Conservation (phyloP, 2,888 invertebrate genomes). For the Polyommatus icarus region DNA sequence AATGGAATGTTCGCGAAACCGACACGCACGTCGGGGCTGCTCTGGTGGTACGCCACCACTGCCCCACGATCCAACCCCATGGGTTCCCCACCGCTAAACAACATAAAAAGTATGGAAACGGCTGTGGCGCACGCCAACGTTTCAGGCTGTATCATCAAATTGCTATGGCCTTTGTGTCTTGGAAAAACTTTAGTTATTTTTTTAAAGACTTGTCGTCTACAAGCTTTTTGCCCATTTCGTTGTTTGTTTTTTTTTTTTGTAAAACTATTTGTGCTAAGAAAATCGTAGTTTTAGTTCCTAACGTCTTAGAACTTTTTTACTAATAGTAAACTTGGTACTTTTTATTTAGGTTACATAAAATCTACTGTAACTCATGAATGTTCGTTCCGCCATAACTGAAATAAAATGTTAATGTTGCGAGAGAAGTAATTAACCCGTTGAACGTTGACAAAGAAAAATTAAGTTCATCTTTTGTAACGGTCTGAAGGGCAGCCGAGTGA, state of each 20-base stretch:
- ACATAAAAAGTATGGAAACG: slow-evolving; percentile 44
- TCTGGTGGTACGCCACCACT: slow-evolving; percentile 68
- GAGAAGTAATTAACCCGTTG: slow-evolving; percentile 28
- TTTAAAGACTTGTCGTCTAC: not conserved
- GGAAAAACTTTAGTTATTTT: not conserved
- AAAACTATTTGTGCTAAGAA: too few species aligned
- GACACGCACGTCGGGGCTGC: slow-evolving; percentile 59
- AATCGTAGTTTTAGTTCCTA: not conserved
- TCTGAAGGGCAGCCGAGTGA: slow-evolving; percentile 19
- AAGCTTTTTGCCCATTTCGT: not conserved
- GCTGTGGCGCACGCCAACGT: slow-evolving; percentile 27
- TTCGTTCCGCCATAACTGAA: not conserved
- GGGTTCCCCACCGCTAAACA: slow-evolving; percentile 45
- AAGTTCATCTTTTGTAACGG: slow-evolving; percentile 10
- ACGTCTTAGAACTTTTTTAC: not conserved
- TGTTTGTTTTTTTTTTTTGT: too few species aligned
- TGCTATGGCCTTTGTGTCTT: not conserved
- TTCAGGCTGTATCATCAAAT: not conserved
- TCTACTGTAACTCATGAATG: not conserved
- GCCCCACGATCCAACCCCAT: slow-evolving; percentile 53
- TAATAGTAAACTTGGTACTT: not conserved
- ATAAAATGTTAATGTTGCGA: slow-evolving; percentile 21
- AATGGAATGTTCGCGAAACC: slow-evolving; percentile 39
- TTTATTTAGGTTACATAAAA: not conserved
- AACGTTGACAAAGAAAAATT: slow-evolving; percentile 25